These are phyloP conservation scores for Ariopsis seemanni DNA, from an alignment of 2,113 vertebrate species.

Conservation along the genomic window DNA sequence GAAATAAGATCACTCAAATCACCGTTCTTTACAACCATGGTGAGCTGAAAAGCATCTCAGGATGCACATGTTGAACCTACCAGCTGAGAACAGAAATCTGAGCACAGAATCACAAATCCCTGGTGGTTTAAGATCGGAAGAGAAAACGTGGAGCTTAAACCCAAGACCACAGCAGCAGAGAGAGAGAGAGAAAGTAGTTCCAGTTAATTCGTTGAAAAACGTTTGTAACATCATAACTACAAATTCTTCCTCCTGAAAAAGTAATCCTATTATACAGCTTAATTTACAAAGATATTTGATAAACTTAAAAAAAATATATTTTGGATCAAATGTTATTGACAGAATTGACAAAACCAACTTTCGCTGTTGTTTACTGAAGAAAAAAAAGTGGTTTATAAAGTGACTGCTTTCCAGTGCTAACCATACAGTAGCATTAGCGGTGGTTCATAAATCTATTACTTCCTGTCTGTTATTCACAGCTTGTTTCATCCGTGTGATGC, in stretches of 20 bases:
- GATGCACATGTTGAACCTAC: background rate
- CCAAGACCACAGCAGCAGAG: too few species aligned
- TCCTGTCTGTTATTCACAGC: background rate
- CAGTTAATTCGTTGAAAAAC: too few species aligned
- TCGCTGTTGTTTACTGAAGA: background rate
- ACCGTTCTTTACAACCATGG: background rate
- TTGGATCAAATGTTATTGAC: too few species aligned
- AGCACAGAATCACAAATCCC: background rate
- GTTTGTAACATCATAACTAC: too few species aligned
- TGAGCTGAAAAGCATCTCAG: background rate
- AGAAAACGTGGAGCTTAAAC: too few species aligned
- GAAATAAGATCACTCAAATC: background rate
- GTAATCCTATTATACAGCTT: too few species aligned
- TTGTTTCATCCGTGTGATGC: background rate
- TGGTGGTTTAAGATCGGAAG: background rate
- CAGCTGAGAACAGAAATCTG: background rate
- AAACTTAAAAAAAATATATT: too few species aligned
- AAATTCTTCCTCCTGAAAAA: too few species aligned
- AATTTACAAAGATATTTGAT: too few species aligned
- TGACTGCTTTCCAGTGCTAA: background rate
- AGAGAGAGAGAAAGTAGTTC: too few species aligned
- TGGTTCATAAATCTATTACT: background rate
- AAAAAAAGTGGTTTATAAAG: background rate
- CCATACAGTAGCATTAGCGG: background rate
- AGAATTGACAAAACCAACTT: background rate